Percentiles rank a stretch among this genome's conserved stretches.
Evolutionary conservation across 1,140 invertebrate genomes (phyloP).

Genomic region (Diplogasteroides magnus): DNA sequence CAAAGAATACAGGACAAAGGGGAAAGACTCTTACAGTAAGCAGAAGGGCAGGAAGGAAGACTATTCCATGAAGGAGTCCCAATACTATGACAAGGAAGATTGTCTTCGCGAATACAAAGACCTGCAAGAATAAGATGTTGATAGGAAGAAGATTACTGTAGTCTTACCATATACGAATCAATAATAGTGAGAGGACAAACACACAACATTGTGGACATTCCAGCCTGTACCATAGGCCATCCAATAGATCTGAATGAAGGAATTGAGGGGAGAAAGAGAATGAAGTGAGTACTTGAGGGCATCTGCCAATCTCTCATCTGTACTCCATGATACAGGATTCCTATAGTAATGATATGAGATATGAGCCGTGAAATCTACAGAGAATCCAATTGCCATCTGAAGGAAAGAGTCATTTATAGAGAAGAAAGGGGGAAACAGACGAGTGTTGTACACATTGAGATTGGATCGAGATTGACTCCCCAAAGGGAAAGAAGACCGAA

Average conservation of each 20-base stretch:
- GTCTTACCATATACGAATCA: constrained; percentile 74
- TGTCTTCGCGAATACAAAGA: constrained; percentile 31
- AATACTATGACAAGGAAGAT: constrained; percentile 30
- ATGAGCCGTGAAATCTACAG: constrained; percentile 38
- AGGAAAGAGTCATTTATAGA: background rate
- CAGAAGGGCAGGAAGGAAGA: constrained; percentile 30
- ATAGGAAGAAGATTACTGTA: too few relatives aligned
- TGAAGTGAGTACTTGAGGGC: constrained; percentile 19
- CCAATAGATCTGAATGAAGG: constrained; percentile 62
- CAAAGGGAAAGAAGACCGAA: constrained; percentile 33
- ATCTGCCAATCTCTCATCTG: constrained; percentile 31
- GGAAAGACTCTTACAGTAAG: constrained; percentile 18
- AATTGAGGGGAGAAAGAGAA: background rate
- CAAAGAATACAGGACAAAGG: background rate
- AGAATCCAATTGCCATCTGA: constrained; percentile 32
- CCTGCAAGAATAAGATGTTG: too few relatives aligned
- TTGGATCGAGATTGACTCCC: constrained; percentile 34
- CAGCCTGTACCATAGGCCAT: constrained; percentile 86
- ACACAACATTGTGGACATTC: constrained; percentile 80
- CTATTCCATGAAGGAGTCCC: constrained; percentile 34
- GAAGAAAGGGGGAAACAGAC: background rate
- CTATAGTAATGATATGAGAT: constrained; percentile 39
- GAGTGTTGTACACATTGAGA: constrained; percentile 36
- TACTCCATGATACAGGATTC: constrained; percentile 23
- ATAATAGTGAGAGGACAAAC: constrained; percentile 76